A percentile compares a stretch with the other conserved stretches of the same genome.
Conservation (phyloP, 2,797 vertebrate genomes). For the Luscinia luscinia region DNA sequence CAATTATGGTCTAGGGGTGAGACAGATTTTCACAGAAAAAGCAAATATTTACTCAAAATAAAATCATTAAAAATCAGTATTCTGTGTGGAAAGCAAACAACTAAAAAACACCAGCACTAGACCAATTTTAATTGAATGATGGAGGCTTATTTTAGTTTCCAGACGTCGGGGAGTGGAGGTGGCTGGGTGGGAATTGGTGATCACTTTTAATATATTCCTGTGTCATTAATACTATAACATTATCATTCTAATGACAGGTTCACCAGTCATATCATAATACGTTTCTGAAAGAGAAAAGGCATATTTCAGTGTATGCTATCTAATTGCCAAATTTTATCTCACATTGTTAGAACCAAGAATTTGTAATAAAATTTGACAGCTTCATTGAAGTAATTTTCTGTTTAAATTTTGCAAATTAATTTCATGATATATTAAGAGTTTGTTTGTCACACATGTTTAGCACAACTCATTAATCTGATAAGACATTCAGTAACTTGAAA, state of each 20-base stretch:
- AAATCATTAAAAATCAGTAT: not conserved
- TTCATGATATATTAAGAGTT: slow-evolving; percentile 51
- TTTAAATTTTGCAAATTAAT: slow-evolving; percentile 53
- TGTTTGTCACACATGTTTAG: slow-evolving; percentile 58
- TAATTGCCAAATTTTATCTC: slow-evolving; percentile 28
- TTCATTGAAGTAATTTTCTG: slow-evolving; percentile 52
- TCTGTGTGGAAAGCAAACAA: accelerated
- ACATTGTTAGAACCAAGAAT: slow-evolving; percentile 15
- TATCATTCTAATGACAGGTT: not conserved
- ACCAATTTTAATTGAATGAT: not conserved
- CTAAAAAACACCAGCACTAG: accelerated
- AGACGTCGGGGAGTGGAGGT: not conserved
- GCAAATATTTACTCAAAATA: not conserved
- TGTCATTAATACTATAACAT: not conserved
- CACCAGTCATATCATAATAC: not conserved
- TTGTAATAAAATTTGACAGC: slow-evolving; percentile 61
- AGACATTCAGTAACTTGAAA: slow-evolving; percentile 40
- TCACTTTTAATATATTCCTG: not conserved
- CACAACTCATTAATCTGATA: slow-evolving; percentile 43
- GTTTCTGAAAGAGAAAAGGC: not conserved
- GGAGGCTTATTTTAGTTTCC: not conserved
- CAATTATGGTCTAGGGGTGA: not conserved
- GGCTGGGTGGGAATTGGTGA: not conserved
- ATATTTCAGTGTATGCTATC: not conserved
- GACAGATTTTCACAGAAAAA: not conserved